These are phyloP conservation scores for Nymphicus hollandicus DNA, from an alignment of 2,113 vertebrate species.

Conservation along the genomic window DNA sequence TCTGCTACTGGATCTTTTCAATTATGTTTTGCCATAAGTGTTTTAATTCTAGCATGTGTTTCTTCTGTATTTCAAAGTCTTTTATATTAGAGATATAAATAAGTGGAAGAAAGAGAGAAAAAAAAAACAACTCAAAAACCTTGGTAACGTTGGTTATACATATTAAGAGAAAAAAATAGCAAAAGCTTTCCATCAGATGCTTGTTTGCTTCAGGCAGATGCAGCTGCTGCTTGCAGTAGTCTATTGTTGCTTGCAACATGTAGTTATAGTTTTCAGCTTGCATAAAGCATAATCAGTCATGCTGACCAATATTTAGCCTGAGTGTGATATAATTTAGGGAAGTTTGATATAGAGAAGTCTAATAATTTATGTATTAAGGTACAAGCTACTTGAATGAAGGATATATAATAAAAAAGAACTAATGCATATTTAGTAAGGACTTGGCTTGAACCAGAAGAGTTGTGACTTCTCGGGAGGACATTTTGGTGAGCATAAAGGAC, in stretches of 20 bases:
- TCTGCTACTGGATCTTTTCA: neutral
- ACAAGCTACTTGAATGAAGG: neutral
- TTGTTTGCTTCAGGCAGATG: neutral
- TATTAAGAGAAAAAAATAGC: neutral
- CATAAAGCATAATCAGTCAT: neutral
- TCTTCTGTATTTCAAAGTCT: neutral
- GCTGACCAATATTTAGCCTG: neutral
- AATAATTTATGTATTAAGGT: neutral
- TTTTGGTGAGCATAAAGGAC: neutral
- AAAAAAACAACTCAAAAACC: neutral
- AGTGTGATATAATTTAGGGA: neutral
- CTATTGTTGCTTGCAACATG: neutral
- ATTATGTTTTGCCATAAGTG: neutral
- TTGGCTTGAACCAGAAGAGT: neutral
- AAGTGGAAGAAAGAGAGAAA: neutral
- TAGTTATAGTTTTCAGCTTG: neutral
- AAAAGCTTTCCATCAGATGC: neutral
- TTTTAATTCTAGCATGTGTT: neutral
- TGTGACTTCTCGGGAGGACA: neutral
- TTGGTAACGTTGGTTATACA: neutral
- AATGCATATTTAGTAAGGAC: neutral
- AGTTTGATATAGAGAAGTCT: neutral
- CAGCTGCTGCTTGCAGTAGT: slow-evolving; percentile 10
- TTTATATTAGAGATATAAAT: neutral
- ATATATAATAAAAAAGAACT: neutral